These are phyloP conservation scores for Cremastinae sp. DNA, from an alignment of 2,888 invertebrate species.

Conservation along the genomic window DNA sequence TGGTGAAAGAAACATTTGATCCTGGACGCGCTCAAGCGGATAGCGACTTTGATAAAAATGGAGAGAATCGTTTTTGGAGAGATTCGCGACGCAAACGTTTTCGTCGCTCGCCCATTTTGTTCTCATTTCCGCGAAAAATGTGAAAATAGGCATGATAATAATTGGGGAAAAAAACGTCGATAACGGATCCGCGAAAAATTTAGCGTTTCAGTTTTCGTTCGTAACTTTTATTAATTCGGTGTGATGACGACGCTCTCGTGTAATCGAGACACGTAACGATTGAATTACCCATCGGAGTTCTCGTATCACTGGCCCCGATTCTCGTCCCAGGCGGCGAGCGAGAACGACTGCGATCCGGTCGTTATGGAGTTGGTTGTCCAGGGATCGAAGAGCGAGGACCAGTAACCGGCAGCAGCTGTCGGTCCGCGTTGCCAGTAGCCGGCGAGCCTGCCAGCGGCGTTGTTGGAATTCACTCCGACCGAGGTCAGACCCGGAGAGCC, in stretches of 20 bases:
- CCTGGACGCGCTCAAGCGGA: background rate
- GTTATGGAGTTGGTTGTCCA: constrained; percentile 77
- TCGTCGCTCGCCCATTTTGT: background rate
- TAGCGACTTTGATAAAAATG: too few relatives aligned
- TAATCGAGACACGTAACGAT: constrained; percentile 8
- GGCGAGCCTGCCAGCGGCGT: constrained; percentile 71
- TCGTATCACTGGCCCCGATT: constrained; percentile 68
- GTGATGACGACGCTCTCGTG: constrained; percentile 31
- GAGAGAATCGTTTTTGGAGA: too few relatives aligned
- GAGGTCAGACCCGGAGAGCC: constrained; percentile 65
- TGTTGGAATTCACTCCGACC: constrained; percentile 57
- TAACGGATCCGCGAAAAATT: constrained; percentile 50
- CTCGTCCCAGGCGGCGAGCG: constrained; percentile 74
- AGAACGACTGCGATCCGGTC: constrained; percentile 71
- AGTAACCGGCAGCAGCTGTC: constrained; percentile 74
- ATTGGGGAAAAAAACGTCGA: constrained; percentile 48
- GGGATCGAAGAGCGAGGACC: constrained; percentile 78
- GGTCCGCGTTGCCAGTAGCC: constrained; percentile 78
- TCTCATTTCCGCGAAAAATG: background rate
- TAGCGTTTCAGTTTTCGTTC: background rate
- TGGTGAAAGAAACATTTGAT: background rate
- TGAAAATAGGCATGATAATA: background rate
- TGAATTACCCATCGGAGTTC: constrained; percentile 4
- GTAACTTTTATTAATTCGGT: constrained; percentile 56
- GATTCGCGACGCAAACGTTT: too few relatives aligned